These are phyloP conservation scores for Triops cancriformis DNA, from an alignment of 1,140 invertebrate species.

Conservation along the genomic window DNA sequence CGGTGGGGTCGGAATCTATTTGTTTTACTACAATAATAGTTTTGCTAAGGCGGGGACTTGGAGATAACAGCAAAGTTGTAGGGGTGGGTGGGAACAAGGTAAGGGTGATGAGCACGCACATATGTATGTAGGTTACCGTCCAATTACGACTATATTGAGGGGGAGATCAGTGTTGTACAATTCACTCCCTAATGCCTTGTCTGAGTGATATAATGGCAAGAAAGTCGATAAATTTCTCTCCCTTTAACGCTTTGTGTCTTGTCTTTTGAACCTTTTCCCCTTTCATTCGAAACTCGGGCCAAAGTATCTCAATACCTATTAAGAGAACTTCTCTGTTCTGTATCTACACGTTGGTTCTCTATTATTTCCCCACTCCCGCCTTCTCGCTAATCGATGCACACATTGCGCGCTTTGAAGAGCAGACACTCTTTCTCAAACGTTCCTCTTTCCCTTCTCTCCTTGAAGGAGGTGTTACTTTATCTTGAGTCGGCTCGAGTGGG, in stretches of 20 bases:
- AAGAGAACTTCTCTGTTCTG: too few species aligned
- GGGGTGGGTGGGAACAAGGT: not conserved
- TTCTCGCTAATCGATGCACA: too few species aligned
- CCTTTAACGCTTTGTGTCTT: not conserved
- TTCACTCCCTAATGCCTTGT: not conserved
- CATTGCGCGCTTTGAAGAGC: too few species aligned
- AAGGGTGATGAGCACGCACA: not conserved
- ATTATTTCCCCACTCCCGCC: too few species aligned
- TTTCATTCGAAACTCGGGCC: too few species aligned
- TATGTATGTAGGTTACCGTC: not conserved
- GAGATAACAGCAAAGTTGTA: not conserved
- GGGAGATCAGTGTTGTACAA: not conserved
- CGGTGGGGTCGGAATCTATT: not conserved
- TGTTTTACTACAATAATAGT: not conserved
- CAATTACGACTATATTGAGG: not conserved
- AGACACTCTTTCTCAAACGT: too few species aligned
- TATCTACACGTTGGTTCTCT: too few species aligned
- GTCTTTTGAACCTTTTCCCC: too few species aligned
- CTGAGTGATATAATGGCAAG: not conserved
- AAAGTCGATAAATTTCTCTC: not conserved
- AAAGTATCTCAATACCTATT: too few species aligned
- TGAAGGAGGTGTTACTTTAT: too few species aligned
- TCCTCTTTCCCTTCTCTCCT: too few species aligned
- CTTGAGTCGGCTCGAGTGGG: too few species aligned
- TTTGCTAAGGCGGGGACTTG: not conserved